A percentile compares a stretch with the other conserved stretches of the same genome.
Evolutionary conservation across 2,113 vertebrate genomes (phyloP).

Genomic region (Sebastes schlegelii): DNA sequence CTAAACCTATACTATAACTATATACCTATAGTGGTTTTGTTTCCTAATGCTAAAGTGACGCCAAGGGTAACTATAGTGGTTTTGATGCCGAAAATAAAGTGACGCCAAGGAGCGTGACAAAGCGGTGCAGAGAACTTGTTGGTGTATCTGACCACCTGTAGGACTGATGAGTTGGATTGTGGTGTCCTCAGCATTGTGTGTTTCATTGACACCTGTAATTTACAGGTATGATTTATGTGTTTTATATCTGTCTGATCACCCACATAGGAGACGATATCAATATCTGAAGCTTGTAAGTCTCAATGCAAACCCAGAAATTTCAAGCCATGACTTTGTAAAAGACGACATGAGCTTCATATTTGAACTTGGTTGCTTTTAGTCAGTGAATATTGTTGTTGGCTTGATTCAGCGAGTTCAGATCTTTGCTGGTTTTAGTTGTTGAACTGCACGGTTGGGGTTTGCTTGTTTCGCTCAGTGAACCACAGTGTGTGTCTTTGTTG

Average conservation of each 20-base stretch:
- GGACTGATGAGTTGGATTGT: neutral
- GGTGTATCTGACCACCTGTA: neutral
- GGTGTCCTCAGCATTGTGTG: neutral
- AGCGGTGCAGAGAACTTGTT: no score
- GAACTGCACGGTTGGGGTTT: slow-evolving; percentile 1
- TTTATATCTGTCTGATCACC: neutral
- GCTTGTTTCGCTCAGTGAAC: slow-evolving; percentile 8
- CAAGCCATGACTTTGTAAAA: neutral
- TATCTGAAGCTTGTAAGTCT: neutral
- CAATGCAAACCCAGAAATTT: neutral
- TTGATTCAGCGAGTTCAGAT: slow-evolving; percentile 5
- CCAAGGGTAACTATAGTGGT: no score
- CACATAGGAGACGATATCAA: neutral
- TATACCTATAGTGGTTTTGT: no score
- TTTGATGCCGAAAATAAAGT: no score
- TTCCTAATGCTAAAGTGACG: no score
- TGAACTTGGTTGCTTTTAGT: slow-evolving; percentile 3
- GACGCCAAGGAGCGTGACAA: no score
- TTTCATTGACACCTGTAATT: neutral
- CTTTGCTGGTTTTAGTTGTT: slow-evolving; percentile 22
- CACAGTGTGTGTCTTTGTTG: slow-evolving; percentile 19
- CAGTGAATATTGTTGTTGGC: slow-evolving; percentile 14
- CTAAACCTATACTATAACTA: no score
- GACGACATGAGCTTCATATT: neutral
- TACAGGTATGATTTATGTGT: neutral